Conservation (phyloP, 1,140 invertebrate genomes). For the Drosophila melanica region DNA sequence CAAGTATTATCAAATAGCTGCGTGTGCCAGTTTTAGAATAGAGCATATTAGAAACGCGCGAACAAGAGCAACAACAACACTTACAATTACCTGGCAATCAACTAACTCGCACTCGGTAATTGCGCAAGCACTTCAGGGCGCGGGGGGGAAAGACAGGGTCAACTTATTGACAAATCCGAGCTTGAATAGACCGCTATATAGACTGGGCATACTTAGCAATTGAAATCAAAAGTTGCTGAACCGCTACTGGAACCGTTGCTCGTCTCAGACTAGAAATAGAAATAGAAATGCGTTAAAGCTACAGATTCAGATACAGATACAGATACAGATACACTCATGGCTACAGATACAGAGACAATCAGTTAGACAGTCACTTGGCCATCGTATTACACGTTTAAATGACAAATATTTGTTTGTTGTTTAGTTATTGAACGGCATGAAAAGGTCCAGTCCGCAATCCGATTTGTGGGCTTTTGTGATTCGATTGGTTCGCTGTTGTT, state of each 20-base stretch:
- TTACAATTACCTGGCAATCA: slow-evolving; percentile 21
- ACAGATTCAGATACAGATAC: slow-evolving; percentile 5
- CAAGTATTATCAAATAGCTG: background rate
- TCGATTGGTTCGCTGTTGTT: slow-evolving; percentile 70
- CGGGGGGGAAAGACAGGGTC: background rate
- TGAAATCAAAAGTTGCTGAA: slow-evolving; percentile 75
- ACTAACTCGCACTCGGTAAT: slow-evolving; percentile 25
- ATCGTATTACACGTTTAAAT: slow-evolving; percentile 67
- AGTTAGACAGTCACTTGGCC: slow-evolving; percentile 37
- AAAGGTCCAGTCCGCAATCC: slow-evolving; percentile 74
- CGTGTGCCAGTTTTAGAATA: background rate
- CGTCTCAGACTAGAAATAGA: slow-evolving; percentile 21
- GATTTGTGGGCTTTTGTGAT: slow-evolving; percentile 77
- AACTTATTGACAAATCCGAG: slow-evolving; percentile 11
- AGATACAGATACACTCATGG: slow-evolving; percentile 17
- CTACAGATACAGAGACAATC: slow-evolving; percentile 23
- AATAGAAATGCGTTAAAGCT: slow-evolving; percentile 35
- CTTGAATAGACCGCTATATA: slow-evolving; percentile 57
- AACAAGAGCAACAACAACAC: slow-evolving; percentile 19
- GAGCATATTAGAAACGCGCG: slow-evolving; percentile 18
- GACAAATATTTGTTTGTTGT: slow-evolving; percentile 76
- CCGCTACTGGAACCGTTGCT: slow-evolving; percentile 49
- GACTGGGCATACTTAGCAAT: slow-evolving; percentile 47
- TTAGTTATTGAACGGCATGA: slow-evolving; percentile 74
- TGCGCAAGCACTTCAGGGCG: slow-evolving; percentile 30